phyloP scores from a whole-genome alignment of 35 echinoderm and acorn worm genomes.

The Hemicentrotus pulcherrimus region DNA sequence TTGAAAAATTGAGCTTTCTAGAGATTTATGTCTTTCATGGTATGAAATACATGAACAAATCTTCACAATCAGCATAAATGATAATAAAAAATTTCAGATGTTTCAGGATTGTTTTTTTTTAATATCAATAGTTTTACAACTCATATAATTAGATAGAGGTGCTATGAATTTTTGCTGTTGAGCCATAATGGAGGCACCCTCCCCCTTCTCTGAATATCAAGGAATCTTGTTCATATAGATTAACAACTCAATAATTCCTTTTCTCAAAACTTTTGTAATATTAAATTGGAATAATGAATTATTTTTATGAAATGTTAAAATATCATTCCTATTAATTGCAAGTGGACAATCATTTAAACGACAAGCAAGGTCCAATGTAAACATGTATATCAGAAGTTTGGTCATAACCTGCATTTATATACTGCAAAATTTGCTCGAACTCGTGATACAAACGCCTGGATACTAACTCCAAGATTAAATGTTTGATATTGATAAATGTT shows the following conservation, averaged over 20 bases:
- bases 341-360: too few relatives aligned
- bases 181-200: neutral
- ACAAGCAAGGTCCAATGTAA: too few relatives aligned
- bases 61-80: neutral
- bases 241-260: neutral
- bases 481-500: too few relatives aligned
- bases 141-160: neutral
- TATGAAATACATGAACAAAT: neutral
- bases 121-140: neutral
- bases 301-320: neutral
- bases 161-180: neutral
- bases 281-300: too few relatives aligned
- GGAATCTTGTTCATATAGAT: neutral
- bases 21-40: neutral
- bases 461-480: too few relatives aligned
- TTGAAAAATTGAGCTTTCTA: neutral
- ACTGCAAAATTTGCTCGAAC: too few relatives aligned
- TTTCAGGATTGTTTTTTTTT: neutral
- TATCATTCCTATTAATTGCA: neutral
- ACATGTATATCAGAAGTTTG: too few relatives aligned
- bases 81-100: neutral
- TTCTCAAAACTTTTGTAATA: neutral
- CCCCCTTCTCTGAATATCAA: too few relatives aligned
- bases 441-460: too few relatives aligned
- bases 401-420: too few relatives aligned